phyloP scores from a whole-genome alignment of 2,888 invertebrate species.

The Eupithecia subumbrata region DNA sequence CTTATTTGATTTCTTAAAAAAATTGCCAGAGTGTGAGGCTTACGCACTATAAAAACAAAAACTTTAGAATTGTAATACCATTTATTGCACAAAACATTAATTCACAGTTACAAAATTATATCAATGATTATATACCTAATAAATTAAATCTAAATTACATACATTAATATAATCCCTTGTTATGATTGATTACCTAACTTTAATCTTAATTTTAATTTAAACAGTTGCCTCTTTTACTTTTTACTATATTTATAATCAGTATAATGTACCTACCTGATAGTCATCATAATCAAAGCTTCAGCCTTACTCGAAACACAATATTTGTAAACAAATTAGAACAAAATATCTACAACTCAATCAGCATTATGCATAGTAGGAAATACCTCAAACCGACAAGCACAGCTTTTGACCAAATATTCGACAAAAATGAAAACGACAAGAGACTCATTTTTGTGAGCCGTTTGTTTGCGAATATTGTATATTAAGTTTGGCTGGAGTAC shows the following conservation, averaged over 20 bases:
- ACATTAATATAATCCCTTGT: slow-evolving; percentile 5
- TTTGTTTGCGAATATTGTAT: not conserved
- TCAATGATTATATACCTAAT: not conserved
- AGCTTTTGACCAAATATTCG: not conserved
- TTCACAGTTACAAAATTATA: not conserved
- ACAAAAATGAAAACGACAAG: not conserved
- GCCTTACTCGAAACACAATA: not conserved
- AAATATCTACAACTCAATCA: not conserved
- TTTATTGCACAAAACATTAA: not conserved
- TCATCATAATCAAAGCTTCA: not conserved
- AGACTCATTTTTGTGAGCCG: not conserved
- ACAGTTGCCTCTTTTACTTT: not conserved
- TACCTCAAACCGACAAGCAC: not conserved
- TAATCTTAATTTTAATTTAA: not conserved
- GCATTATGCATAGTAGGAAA: not conserved
- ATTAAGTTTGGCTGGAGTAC: not conserved
- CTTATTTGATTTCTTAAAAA: too few species aligned
- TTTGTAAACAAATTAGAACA: not conserved
- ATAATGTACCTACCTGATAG: not conserved
- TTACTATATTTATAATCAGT: not conserved
- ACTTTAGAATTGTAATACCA: not conserved
- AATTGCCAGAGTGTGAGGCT: too few species aligned
- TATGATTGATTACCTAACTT: not conserved
- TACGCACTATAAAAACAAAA: too few species aligned
- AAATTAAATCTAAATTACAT: not conserved